Evolutionary conservation across 2,113 vertebrate genomes (phyloP), one percentile per base, ranked within the genome.

Genomic region (Colaptes auratus): DNA sequence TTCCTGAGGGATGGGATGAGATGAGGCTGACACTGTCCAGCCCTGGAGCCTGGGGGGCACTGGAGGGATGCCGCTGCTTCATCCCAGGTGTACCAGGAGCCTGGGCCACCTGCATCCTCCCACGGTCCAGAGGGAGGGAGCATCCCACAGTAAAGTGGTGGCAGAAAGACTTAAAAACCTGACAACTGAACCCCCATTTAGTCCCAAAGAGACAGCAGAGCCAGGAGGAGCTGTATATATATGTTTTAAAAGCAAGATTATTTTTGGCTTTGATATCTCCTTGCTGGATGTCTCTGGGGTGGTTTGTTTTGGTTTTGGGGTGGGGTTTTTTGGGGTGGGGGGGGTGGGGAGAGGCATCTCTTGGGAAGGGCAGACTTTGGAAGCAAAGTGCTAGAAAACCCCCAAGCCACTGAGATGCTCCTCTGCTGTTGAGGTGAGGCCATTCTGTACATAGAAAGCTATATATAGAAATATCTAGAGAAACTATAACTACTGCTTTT

Each of bases 401-500:
- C 55, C 24, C 50, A 83, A 33, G 33, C 3, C 10, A 31, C 88
- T 11, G 64, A 92, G 90, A 77, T 82, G 83, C 55, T 89, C 31
- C 10, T 58, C 15, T 39, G 69, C 84, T n/a, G 31, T 23, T 0
- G 14, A 88, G 72, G 82, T 82, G 78, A 95, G 91, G 91, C 85
- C 79, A 44, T 78, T 63, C 50, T 96, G 91, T 97, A 95, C 73
- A 97, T 93, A 96, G 52, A 58, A 85, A 94, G 93, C 92, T 96
- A 93, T 84, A 93, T 86, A 95, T 77, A 96, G 23, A 96, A 78
- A 90, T 83, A 91, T 95, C 50, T 96, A 79, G 95, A 94, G 76
- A 95, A 65, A 91, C 25, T 56, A 16, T 56, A 56, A 93, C 96
- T 92, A 93, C 82, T 86, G 84, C 93, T 96, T 82, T 92, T 95